A percentile compares a stretch with the other conserved stretches of the same genome.
Conservation (phyloP, 1,140 invertebrate species). For the Diabrotica virgifera region DNA sequence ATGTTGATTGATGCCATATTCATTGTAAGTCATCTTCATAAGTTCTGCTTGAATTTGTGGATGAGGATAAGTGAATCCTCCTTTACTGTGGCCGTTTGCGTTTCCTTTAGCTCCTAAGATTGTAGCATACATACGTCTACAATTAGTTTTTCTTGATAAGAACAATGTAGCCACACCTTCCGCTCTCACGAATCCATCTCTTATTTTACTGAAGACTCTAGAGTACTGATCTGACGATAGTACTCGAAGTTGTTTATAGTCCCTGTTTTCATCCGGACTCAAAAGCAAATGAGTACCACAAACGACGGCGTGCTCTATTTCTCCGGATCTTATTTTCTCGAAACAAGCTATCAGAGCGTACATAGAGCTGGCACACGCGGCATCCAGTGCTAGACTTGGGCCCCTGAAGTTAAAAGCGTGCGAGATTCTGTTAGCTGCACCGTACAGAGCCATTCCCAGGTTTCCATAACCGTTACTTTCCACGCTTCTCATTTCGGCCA, state of each 20-base stretch:
- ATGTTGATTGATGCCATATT: constrained; percentile 60
- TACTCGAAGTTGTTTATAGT: constrained; percentile 55
- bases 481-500: constrained; percentile 14
- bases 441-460: constrained; percentile 4
- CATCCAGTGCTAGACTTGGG: constrained; percentile 81
- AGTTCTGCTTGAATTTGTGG: constrained; percentile 75
- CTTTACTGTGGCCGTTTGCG: constrained; percentile 72
- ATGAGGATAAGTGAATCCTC: constrained; percentile 86
- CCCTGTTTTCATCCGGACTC: constrained; percentile 37
- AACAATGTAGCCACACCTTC: constrained; percentile 77
- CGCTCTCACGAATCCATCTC: constrained; percentile 67
- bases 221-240: constrained; percentile 62
- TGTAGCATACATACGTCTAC: constrained; percentile 67
- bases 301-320: constrained; percentile 83
- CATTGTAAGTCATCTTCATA: constrained; percentile 63
- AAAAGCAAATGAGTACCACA: constrained; percentile 71
- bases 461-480: constrained; percentile 20
- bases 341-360: constrained; percentile 81
- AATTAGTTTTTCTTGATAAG: constrained; percentile 74
- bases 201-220: constrained; percentile 82
- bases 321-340: constrained; percentile 66
- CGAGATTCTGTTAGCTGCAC: constrained; percentile 74
- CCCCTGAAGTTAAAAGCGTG: constrained; percentile 64
- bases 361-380: constrained; percentile 83
- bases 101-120: constrained; percentile 62